Evolutionary conservation across 2,113 vertebrate species (phyloP), one percentile per base, ranked within the genome.

Genomic region (Tragelaphus buxtoni): DNA sequence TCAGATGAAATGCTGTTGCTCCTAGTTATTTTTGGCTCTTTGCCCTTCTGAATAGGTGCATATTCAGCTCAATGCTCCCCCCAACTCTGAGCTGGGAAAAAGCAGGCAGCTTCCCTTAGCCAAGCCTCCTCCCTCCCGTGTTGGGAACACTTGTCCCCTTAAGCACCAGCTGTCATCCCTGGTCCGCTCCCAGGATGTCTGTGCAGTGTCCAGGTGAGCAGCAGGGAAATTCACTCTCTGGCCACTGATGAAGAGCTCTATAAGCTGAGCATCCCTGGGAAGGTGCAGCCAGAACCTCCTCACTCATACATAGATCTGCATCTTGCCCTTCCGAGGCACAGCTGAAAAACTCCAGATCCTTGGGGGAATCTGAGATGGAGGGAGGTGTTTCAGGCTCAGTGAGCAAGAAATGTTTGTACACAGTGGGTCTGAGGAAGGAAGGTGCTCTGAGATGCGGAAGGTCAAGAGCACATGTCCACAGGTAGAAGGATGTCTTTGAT

Each of bases 21-120:
- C 91, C 89, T 61, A 35, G 96, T 94, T 98, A 97, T 98, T 98
- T 97, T 96, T 97, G 98, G 97, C 92, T 98, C 92, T 80, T 97
- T 98, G 97, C 97, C 97, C 95, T 98, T 96, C 96, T 61, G 88
- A 85, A 97, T 95, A 98, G 97, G 97, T 97, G 90, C 92, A 87
- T 49, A 91, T 96, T 95, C 96, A 93, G 96, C 97, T 97, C 84
- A 16, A 24, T 97, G 90, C 81, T 86, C 47, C 79, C 91, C 91
- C 81, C 77, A 10, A 85, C 69, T 85, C 92, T 20, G 95, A 92
- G 96, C 81, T 32, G 74, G 61, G 69, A 55, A 74, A 80, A 88
- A 81, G 65, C 84, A 92, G 80, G 87, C 89, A 90, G 92, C 51
- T 88, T 90, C 69, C 69, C 56, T 74, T 20, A 45, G 87, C 89